A percentile compares a stretch with the other conserved stretches of the same genome.
These are phyloP conservation scores for Chouioia cunea DNA, from an alignment of 2,888 invertebrate species.

Conservation along the genomic window DNA sequence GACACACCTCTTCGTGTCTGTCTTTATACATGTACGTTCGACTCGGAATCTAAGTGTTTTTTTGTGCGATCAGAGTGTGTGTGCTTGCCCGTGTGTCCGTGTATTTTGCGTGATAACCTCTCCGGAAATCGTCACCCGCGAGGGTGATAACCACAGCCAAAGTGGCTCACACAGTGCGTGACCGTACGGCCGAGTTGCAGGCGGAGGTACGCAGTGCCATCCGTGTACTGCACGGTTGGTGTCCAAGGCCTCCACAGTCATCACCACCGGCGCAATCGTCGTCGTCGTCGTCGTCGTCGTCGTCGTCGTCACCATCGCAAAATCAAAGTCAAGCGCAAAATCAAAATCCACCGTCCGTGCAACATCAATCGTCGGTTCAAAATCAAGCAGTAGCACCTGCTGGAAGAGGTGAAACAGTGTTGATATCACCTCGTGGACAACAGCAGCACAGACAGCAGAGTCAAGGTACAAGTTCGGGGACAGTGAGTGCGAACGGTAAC, in stretches of 20 bases:
- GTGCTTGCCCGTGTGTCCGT: no score
- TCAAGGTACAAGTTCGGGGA: conserved; percentile 11
- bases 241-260: conserved; percentile 57
- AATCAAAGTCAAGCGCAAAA: conserved; percentile 45
- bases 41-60: no score
- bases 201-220: conserved; percentile 67
- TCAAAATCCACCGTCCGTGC: conserved; percentile 55
- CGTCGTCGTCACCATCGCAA: conserved; percentile 46
- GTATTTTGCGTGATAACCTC: no score
- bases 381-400: conserved; percentile 12
- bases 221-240: conserved; percentile 66
- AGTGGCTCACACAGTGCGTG: conserved; percentile 66
- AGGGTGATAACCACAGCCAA: conserved; percentile 51
- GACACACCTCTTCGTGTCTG: not conserved
- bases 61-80: no score
- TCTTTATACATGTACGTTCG: not conserved
- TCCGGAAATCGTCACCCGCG: conserved; percentile 54
- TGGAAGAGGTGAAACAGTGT: conserved; percentile 69
- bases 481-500: conserved; percentile 41
- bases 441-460: conserved; percentile 24
- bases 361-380: conserved; percentile 44
- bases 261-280: conserved; percentile 40
- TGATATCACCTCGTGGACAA: conserved; percentile 60
- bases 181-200: conserved; percentile 64
- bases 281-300: conserved; percentile 13